Base-by-base conservation (phyloP, 2,888 invertebrate species). In the Calliopum simillimum region DNA sequence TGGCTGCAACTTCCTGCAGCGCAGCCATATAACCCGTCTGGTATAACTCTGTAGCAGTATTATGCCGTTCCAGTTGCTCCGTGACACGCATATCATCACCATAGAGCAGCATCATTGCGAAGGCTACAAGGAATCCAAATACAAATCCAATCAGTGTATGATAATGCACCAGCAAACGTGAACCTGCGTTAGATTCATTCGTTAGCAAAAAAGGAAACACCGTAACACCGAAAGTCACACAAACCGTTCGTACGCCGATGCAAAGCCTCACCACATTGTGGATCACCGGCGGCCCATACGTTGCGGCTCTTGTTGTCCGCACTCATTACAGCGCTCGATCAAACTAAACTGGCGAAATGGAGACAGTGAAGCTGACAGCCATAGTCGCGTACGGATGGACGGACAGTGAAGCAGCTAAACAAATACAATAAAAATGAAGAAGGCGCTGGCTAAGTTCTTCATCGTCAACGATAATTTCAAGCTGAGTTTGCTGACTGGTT, bases 61-160 rank as follows among this genome's bases (percentile, higher is more conserved):
- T 67, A 16, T 59, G 68, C n/a, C 56, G 63, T 16, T 67, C 53
- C 19, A 67, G 44, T 19, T 56, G 58, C 6, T 64, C 47, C 4
- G 25, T 58, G 33, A 62, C 23, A 8, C 63, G 23, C 51, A 68
- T 56, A 13, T 49, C 47, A n/a, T 46, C 49, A 56, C 51, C 74
- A 51, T 76, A 76, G 44, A 74, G 74, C 4, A 82, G 68, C 1
- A 84, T 75, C 21, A 80, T 74, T 43, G 77, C 69, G 44, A 82
- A 78, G 44, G 84, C 81, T 68, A 77, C 74, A 11, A 79, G 62
- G 25, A 84, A 84, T 41, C 82, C 82, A 19, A 74, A 75, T 6
- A 76, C 76, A 64, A 83, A 82, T 14, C 83, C 83, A 14, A 75
- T 72, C 11, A 82, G 55, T 21, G 79, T 73, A 12, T 78, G 76